Evolutionary conservation across 1,140 invertebrate species (phyloP), one percentile per base, ranked within the genome.

Genomic region (Microplitis demolitor): DNA sequence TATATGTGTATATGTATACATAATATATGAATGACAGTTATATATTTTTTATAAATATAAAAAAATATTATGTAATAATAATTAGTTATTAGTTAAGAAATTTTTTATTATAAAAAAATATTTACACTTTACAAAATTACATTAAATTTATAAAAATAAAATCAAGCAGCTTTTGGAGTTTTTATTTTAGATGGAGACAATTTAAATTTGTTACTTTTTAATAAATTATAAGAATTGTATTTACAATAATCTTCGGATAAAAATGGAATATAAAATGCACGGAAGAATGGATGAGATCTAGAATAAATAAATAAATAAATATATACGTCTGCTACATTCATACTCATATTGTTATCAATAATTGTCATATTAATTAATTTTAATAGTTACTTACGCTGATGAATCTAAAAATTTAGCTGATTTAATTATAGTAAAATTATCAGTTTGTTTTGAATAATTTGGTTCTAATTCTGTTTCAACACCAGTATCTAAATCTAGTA

Each of bases 241-340:
- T 88, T 88, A 72, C 92, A 92, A 78, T 92, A 90, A 78, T 89
- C 89, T 78, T 92, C 88, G 3, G 93, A 95, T 31, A 97, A 69
- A 80, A 93, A 92, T 66, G 97, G 96, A 84, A 98, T 88, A 83
- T 96, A 98, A 82, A 98, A 98, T 51, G 96, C 92, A 84, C 96
- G 88, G 70, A 95, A 93, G 53, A 97, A 87, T 75, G 87, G 87
- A 84, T 95, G 92, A 0, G 96, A 97, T 69, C 90, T 91, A 80
- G 76, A 84, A 85, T 45, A 66, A 16, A 35, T 33, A 14, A 13
- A 63, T 34, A 68, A 73, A 66, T 34, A 39, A 39, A 69, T 74
- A 71, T 66, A 68, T 73, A 62, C 37, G 8, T 66, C 14, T 66
- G 67, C 51, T 31, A 50, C 8, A 4, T 9, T 69, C n/a, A 69